Evolutionary conservation across 2,888 invertebrate genomes (phyloP), one percentile per base, ranked within the genome.

Genomic region (Hoplodrina ambigua): DNA sequence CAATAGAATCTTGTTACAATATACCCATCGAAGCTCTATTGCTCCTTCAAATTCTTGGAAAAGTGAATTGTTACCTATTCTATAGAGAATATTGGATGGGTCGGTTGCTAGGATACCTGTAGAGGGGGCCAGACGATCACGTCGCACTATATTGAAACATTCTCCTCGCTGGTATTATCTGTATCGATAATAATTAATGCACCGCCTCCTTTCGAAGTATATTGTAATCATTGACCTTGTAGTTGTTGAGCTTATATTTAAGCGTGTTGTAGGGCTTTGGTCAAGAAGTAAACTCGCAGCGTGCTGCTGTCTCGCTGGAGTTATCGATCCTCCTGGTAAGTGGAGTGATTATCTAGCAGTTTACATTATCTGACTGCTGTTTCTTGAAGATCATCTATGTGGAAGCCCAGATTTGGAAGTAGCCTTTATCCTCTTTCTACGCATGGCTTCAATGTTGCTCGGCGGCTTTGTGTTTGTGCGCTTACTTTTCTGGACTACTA

Each of bases 61-160:
- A 63, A 50, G 25, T 60, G 49, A 59, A 67, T 69, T 52, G 64
- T 66, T 70, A 64, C n/a, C 25, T 53, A 69, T 54, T 78, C 33
- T 71, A 46, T 17, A 25, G 30, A 53, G 20, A 58, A 41, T 77
- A 72, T 69, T 74, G 58, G 20, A 56, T 68, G 56, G 25, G 19
- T 5, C 30, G 64, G 64, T 77, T 65, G 78, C 78, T 74, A 74
- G 61, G 78, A 20, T 17, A 65, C 74, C 25, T 44, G 25, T 53
- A 57, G 57, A 67, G 56, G 25, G 33, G 54, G 62, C 52, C 37
- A 53, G 55, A 17, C 61, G 69, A 69, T 46, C n/a, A 30, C 52
- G 19, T 25, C 30, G 53, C 52, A 50, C 61, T 54, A 11, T 33
- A 33, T 59, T 62, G 20, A 50, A 65, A 46, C 13, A 62, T 8